Conservation (phyloP, 2,113 vertebrate genomes). For the Bostrychus sinensis region DNA sequence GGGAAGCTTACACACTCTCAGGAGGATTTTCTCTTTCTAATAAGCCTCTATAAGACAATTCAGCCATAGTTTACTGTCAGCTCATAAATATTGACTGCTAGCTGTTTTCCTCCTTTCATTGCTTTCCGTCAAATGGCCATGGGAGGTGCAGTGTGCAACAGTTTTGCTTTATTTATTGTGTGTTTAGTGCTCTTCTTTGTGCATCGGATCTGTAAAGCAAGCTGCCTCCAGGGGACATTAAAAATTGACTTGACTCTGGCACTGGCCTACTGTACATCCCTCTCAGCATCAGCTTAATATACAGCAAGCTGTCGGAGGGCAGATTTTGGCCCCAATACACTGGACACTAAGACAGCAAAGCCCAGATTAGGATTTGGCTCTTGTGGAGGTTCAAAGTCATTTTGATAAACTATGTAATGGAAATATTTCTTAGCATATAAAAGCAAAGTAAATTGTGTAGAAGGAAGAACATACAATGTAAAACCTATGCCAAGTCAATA, state of each 20-base stretch:
- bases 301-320: slow-evolving; percentile 50
- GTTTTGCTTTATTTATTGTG: neutral
- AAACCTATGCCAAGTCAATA: no score
- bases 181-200: slow-evolving; percentile 14
- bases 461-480: no score
- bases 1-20: neutral
- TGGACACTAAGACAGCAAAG: slow-evolving; percentile 4
- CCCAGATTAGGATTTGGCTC: slow-evolving; percentile 7
- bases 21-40: neutral
- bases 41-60: slow-evolving; percentile 8
- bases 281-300: slow-evolving; percentile 26
- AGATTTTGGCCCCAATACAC: slow-evolving; percentile 30
- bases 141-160: neutral
- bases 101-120: neutral
- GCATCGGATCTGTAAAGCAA: slow-evolving; percentile 5
- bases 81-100: slow-evolving; percentile 7
- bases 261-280: slow-evolving; percentile 17
- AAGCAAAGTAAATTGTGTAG: no score
- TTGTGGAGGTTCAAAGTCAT: neutral
- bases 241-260: slow-evolving; percentile 23
- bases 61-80: slow-evolving; percentile 2
- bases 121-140: neutral
- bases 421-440: no score
- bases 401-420: no score
- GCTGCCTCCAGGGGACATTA: slow-evolving; percentile 23